These are phyloP conservation scores for Harpagoxenus sublaevis DNA, from an alignment of 2,888 invertebrate genomes.

Conservation along the genomic window DNA sequence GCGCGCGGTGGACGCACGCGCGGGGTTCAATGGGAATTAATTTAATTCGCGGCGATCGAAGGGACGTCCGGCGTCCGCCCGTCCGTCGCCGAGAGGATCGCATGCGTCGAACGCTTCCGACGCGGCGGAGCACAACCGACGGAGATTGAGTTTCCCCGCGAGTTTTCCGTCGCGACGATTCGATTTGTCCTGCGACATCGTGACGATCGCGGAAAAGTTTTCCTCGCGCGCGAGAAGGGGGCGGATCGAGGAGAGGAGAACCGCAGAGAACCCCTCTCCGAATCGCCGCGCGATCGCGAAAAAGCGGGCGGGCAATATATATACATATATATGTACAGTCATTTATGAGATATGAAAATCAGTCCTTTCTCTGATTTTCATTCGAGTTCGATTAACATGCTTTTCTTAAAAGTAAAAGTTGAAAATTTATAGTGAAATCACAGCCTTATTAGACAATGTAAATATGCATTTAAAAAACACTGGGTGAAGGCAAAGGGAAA, in stretches of 20 bases:
- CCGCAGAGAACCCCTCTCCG: not conserved
- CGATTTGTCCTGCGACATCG: conserved; percentile 68
- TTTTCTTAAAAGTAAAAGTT: no score
- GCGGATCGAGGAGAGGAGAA: not conserved
- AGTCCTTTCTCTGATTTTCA: no score
- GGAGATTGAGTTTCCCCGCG: conserved; percentile 69
- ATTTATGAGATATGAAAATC: no score
- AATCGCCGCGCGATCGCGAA: conserved; percentile 15
- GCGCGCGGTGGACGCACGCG: not conserved
- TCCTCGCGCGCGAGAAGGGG: not conserved
- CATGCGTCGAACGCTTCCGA: conserved; percentile 61
- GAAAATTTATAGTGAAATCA: no score
- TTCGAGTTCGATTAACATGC: no score
- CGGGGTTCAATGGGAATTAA: conserved; percentile 22
- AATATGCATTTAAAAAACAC: no score
- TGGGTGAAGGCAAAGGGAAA: not conserved
- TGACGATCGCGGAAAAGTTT: conserved; percentile 61
- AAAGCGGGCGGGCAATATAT: not conserved
- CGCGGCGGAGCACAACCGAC: conserved; percentile 43
- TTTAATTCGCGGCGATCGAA: conserved; percentile 45
- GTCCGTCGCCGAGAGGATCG: conserved; percentile 3
- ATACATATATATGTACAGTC: no score
- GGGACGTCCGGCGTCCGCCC: conserved; percentile 14
- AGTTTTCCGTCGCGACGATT: conserved; percentile 68
- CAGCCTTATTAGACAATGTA: no score